Base-by-base conservation (phyloP, 37 sponge, comb jelly and placozoan species). In the Crambe crambe region DNA sequence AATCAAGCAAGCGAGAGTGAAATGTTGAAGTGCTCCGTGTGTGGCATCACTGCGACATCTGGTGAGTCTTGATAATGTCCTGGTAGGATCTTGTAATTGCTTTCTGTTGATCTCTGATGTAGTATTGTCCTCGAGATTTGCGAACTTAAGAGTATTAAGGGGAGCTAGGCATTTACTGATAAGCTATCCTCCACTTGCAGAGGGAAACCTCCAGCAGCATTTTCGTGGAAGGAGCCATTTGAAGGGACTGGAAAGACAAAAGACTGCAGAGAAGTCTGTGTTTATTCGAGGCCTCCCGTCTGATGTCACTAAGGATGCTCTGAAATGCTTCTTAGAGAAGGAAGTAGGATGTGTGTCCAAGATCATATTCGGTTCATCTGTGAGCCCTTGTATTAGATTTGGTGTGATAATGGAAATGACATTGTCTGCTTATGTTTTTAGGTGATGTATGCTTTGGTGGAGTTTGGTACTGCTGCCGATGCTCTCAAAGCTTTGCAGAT, bases 231-330 rank as follows among this genome's bases (percentile, higher is more conserved):
- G 77, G 37, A 36, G 38, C 30, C 88, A 88, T 41, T 44, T 58
- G 65, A 35, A 20, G 63, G 51, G 23, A 4, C n/a, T 75, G 26
- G 56, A 77, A 6, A 39, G 41, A 41, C 0, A 15, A 18, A 58
- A 41, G 3, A 34, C 36, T 35, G 75, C 88, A 2, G 56, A 73
- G 51, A 44, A 79, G 32, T 73, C 73, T 23, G 75, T 89, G 8
- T 89, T 74, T 56, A 69, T 89, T 23, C 38, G 60, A 12, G 89
- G 89, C 18, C 83, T 89, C 47, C 63, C 62, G 12, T 9, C 40
- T 23, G 35, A 42, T 34, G 22, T 71, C 31, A 47, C 42, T 0
- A n/a, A 73, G 25, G 61, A 37, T 10, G 78, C 58, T 2, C 30
- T 89, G 34, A 18, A 40, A 22, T 23, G 43, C 2, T 23, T 73